Evolutionary conservation across 2,113 vertebrate genomes (phyloP).

Genomic region (Cephalopholis sonnerati): DNA sequence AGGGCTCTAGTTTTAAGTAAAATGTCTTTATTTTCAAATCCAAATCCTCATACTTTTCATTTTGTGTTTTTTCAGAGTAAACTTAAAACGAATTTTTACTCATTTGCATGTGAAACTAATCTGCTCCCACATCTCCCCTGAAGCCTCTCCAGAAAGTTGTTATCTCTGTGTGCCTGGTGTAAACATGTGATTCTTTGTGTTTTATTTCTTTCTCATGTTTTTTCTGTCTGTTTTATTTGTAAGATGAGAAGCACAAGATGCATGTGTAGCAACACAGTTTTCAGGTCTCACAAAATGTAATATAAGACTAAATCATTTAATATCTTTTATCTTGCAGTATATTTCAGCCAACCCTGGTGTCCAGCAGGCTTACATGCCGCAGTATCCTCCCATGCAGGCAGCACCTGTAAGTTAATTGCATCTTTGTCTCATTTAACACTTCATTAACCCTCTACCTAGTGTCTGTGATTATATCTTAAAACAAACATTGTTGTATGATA

Average conservation of each 20-base stretch:
- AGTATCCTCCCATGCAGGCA: slow-evolving; percentile 93
- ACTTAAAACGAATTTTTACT: background rate
- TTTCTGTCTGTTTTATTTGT: background rate
- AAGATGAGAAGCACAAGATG: background rate
- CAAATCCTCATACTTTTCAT: background rate
- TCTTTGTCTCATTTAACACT: background rate
- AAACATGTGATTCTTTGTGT: background rate
- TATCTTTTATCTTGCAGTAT: slow-evolving; percentile 85
- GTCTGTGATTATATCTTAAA: slow-evolving; percentile 12
- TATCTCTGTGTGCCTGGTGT: background rate
- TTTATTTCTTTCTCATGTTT: background rate
- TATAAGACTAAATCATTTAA: background rate
- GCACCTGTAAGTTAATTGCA: slow-evolving; percentile 86
- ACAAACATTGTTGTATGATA: slow-evolving; percentile 40
- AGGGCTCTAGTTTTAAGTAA: background rate
- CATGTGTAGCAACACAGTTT: background rate
- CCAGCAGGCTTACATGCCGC: slow-evolving; percentile 97
- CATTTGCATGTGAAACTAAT: background rate
- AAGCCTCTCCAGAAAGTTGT: background rate
- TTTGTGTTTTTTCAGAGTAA: background rate
- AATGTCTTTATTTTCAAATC: background rate
- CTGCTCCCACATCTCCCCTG: background rate
- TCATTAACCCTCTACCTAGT: slow-evolving; percentile 19
- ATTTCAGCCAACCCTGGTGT: slow-evolving; percentile 95
- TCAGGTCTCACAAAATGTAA: background rate